Percentiles rank a stretch among this genome's conserved stretches.
Conservation (phyloP, 2,113 vertebrate genomes). For the Maccullochella peelii region DNA sequence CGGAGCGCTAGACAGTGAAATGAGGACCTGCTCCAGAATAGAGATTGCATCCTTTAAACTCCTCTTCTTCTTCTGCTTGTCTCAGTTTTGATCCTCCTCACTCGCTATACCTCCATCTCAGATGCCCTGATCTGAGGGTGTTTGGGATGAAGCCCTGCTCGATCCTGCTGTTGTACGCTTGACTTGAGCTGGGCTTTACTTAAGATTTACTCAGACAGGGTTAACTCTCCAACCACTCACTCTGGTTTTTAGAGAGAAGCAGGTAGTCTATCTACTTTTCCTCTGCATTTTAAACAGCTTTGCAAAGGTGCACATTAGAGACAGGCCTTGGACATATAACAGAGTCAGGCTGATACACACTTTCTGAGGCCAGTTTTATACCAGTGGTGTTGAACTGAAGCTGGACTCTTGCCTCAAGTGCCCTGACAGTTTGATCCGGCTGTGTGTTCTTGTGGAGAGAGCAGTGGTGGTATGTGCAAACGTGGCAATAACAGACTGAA, state of each 20-base stretch:
- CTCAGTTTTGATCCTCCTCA: conserved; percentile 42
- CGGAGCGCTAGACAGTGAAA: conserved; percentile 62
- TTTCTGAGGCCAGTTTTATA: background rate
- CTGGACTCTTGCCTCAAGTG: background rate
- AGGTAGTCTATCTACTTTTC: background rate
- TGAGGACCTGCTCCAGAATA: conserved; percentile 58
- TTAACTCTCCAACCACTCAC: background rate
- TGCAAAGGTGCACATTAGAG: background rate
- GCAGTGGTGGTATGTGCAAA: background rate
- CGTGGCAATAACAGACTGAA: background rate
- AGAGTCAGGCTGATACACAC: background rate
- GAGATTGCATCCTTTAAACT: conserved; percentile 56
- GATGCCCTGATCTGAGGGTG: conserved; percentile 12
- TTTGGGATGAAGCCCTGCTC: conserved; percentile 3
- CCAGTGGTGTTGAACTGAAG: too few relatives aligned
- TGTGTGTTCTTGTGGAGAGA: background rate
- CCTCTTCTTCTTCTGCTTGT: conserved; percentile 31
- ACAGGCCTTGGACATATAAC: background rate
- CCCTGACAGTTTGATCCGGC: background rate
- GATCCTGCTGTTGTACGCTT: background rate
- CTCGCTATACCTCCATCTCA: conserved; percentile 2
- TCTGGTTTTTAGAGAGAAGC: background rate
- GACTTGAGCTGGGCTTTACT: background rate
- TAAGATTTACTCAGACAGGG: conserved; percentile 10
- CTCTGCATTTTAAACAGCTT: background rate